Evolutionary conservation across 1,140 invertebrate genomes (phyloP).

Genomic region (Scaptomyza pallida): DNA sequence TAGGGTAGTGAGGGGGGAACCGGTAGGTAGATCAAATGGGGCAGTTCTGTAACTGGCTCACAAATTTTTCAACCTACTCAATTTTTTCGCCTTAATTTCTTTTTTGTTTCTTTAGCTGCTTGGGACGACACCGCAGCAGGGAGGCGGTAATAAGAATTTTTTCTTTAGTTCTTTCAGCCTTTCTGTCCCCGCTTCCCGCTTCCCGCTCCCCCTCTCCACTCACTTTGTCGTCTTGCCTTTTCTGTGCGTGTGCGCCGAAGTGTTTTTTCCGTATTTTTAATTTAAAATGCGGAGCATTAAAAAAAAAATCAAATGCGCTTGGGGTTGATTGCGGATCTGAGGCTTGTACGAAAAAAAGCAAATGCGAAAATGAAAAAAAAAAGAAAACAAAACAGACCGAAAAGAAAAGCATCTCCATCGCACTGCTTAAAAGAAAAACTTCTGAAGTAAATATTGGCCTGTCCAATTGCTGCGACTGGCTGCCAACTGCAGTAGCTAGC

Average conservation of each 20-base stretch:
- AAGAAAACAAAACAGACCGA: constrained; percentile 14
- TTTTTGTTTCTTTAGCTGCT: constrained; percentile 60
- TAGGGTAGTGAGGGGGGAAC: neutral
- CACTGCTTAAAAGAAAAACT: constrained; percentile 79
- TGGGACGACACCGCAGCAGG: constrained; percentile 43
- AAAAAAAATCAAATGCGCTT: constrained; percentile 53
- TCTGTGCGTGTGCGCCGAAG: constrained; percentile 73
- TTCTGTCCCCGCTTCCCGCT: neutral
- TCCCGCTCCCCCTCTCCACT: neutral
- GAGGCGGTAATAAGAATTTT: constrained; percentile 82
- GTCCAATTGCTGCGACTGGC: constrained; percentile 76
- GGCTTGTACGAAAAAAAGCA: constrained; percentile 10
- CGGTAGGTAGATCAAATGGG: constrained; percentile 31
- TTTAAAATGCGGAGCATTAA: constrained; percentile 79
- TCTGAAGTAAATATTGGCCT: constrained; percentile 82
- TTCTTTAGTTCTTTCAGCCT: constrained; percentile 55
- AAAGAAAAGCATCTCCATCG: constrained; percentile 50
- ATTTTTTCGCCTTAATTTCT: constrained; percentile 82
- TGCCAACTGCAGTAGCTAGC: constrained; percentile 70
- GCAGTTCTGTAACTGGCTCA: constrained; percentile 60
- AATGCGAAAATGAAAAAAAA: constrained; percentile 10
- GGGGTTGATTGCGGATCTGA: constrained; percentile 35
- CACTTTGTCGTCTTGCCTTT: neutral
- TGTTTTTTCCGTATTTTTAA: constrained; percentile 82
- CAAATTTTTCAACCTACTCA: constrained; percentile 81